Percentiles rank a stretch among this genome's conserved stretches.
Conservation (phyloP, 2,888 invertebrate species). For the Malthinus seriepunctatus region DNA sequence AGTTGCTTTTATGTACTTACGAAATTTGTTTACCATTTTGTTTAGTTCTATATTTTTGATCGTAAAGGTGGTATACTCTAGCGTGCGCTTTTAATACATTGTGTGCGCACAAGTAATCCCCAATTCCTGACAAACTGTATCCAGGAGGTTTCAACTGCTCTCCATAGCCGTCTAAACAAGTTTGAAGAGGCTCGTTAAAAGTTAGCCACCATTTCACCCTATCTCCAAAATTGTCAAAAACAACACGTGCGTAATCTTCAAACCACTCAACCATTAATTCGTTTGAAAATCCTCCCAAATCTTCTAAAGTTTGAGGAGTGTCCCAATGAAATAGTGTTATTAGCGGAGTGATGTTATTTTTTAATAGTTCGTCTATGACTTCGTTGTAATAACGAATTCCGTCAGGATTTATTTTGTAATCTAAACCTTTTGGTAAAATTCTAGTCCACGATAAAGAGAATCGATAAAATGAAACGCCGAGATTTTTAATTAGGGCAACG, state of each 20-base stretch:
- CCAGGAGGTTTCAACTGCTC: conserved; percentile 45
- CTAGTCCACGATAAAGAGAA: conserved; percentile 71
- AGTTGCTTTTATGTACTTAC: too few species aligned
- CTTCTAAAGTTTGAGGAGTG: conserved; percentile 57
- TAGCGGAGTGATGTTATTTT: conserved; percentile 59
- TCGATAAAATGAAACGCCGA: conserved; percentile 63
- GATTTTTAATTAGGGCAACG: conserved; percentile 58
- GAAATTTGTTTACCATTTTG: conserved; percentile 63
- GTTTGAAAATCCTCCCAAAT: conserved; percentile 55
- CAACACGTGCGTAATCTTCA: conserved; percentile 60
- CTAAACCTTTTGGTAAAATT: conserved; percentile 62
- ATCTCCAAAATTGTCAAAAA: conserved; percentile 41
- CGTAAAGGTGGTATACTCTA: conserved; percentile 64
- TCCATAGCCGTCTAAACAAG: conserved; percentile 42
- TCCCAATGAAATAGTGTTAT: conserved; percentile 62
- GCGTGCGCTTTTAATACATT: conserved; percentile 69
- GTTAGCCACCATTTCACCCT: conserved; percentile 57
- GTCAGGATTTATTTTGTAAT: conserved; percentile 60
- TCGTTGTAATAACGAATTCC: conserved; percentile 67
- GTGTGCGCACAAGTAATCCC: conserved; percentile 66
- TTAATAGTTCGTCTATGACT: conserved; percentile 59
- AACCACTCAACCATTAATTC: conserved; percentile 59
- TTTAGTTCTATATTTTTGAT: conserved; percentile 57
- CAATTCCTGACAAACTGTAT: conserved; percentile 55
- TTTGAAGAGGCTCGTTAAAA: conserved; percentile 56